Percentiles rank a stretch among this genome's conserved stretches.
Conservation (phyloP, 2,113 vertebrate genomes). For the Xiphophorus couchianus region DNA sequence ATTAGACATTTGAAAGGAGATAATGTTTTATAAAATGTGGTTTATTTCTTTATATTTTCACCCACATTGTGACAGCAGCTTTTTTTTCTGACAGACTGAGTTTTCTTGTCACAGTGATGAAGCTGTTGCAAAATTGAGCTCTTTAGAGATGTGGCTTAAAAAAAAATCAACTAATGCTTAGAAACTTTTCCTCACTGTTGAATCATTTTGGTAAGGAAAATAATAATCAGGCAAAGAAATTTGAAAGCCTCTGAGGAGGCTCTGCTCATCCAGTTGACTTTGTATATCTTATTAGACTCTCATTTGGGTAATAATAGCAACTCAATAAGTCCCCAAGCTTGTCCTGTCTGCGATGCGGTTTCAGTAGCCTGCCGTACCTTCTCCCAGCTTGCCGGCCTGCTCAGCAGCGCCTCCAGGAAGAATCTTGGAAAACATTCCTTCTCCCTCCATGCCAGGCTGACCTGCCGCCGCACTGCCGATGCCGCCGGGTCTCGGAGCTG, state of each 20-base stretch:
- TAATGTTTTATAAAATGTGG: neutral
- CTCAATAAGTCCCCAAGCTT: no score
- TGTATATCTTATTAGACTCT: neutral
- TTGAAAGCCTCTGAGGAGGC: neutral
- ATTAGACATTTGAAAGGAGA: neutral
- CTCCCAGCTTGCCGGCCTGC: slow-evolving; percentile 97
- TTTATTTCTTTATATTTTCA: neutral
- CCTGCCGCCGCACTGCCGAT: slow-evolving; percentile 79
- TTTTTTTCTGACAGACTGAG: no score
- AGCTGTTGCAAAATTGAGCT: neutral
- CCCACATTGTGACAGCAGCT: neutral
- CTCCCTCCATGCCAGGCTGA: slow-evolving; percentile 88
- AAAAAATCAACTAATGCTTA: neutral
- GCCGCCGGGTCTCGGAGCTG: slow-evolving; percentile 78
- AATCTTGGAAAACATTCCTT: slow-evolving; percentile 93
- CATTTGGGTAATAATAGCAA: neutral
- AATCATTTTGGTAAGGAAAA: neutral
- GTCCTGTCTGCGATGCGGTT: neutral
- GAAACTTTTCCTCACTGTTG: neutral
- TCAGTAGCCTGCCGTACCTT: slow-evolving; percentile 80
- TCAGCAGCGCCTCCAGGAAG: slow-evolving; percentile 93
- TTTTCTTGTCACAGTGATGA: neutral
- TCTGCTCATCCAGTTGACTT: neutral
- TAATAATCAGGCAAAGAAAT: neutral
- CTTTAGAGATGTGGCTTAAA: neutral